Evolutionary conservation across 2,797 vertebrate genomes (phyloP).

Genomic region (Smutsia gigantea): DNA sequence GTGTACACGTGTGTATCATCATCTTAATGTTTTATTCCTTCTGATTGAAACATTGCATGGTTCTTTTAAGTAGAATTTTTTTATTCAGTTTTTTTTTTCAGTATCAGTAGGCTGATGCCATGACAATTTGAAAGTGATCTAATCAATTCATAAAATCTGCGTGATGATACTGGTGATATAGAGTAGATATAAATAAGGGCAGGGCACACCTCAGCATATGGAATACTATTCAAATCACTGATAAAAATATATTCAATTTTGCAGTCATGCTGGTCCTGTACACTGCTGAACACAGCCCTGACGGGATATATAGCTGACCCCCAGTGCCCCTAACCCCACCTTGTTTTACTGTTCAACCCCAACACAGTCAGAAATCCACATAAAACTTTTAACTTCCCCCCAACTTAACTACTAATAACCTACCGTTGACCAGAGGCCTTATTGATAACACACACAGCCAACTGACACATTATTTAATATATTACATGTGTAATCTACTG

Average conservation of each 20-base stretch:
- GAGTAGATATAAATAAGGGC: background rate
- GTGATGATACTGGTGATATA: background rate
- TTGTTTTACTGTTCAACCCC: too few relatives aligned
- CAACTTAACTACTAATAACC: too few relatives aligned
- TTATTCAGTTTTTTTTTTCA: background rate
- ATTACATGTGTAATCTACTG: too few relatives aligned
- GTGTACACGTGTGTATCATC: rapidly evolving
- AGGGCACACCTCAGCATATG: background rate
- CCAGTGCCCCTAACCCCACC: too few relatives aligned
- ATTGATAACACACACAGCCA: too few relatives aligned
- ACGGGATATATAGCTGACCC: too few relatives aligned
- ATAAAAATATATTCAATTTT: background rate
- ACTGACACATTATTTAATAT: too few relatives aligned
- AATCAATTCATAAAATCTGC: background rate
- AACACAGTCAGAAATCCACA: too few relatives aligned
- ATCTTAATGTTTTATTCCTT: background rate
- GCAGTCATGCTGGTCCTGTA: background rate
- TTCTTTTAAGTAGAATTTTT: background rate
- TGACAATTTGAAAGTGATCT: background rate
- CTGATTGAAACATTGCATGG: background rate
- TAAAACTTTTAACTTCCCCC: too few relatives aligned
- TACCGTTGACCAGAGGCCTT: too few relatives aligned
- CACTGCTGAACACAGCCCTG: background rate
- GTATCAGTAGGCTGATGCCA: background rate
- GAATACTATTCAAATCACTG: background rate